These are phyloP conservation scores for Trissoscelio sp. DNA, from an alignment of 2,888 invertebrate species.

Conservation along the genomic window DNA sequence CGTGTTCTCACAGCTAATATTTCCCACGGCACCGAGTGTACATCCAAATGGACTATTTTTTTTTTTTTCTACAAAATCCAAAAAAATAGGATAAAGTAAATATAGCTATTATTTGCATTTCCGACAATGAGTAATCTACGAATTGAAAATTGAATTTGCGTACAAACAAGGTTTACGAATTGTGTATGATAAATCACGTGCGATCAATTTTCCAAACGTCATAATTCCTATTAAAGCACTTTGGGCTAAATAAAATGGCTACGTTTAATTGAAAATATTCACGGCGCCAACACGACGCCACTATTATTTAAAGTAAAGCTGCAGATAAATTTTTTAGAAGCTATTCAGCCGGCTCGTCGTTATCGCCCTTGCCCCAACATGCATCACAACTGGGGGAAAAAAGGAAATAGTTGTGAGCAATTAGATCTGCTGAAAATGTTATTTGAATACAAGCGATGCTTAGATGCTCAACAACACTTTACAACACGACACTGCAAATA, in stretches of 20 bases:
- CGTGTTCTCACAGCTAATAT: constrained; percentile 32
- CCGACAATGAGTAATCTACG: constrained; percentile 19
- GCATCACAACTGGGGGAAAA: constrained; percentile 39
- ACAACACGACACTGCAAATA: constrained; percentile 23
- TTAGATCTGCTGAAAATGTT: constrained; percentile 58
- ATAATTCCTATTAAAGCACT: constrained; percentile 12
- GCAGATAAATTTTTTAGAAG: constrained; percentile 45
- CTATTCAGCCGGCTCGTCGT: constrained; percentile 34
- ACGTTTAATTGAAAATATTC: constrained; percentile 51
- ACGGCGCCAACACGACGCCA: not conserved
- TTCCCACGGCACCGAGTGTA: constrained; percentile 46
- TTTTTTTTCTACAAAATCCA: too few relatives aligned
- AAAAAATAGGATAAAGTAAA: constrained; percentile 23
- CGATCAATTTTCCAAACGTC: constrained; percentile 17
- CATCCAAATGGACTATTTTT: constrained; percentile 20
- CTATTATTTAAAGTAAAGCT: constrained; percentile 44
- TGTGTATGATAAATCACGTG: constrained; percentile 28
- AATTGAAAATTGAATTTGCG: constrained; percentile 40
- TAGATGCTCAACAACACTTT: constrained; percentile 44
- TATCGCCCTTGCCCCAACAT: constrained; percentile 37
- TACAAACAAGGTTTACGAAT: constrained; percentile 17
- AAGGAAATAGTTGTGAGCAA: constrained; percentile 59
- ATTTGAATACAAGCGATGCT: constrained; percentile 52
- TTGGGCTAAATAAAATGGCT: not conserved
- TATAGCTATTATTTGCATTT: constrained; percentile 37